phyloP scores from a whole-genome alignment of 1,140 invertebrate genomes.

The Varroa destructor region DNA sequence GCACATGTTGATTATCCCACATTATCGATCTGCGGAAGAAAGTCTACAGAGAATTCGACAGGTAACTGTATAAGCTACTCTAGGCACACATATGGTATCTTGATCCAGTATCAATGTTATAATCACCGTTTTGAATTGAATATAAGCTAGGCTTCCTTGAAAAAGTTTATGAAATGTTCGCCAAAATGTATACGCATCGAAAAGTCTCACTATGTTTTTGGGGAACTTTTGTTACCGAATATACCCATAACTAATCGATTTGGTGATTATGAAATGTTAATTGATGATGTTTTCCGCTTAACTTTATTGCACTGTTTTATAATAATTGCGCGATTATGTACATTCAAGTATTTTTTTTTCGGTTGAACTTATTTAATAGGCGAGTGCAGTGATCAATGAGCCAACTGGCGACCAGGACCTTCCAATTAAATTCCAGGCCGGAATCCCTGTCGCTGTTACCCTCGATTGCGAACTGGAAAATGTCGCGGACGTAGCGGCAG shows the following conservation, averaged over 20 bases:
- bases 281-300: constrained; percentile 12
- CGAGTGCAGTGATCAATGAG: constrained; percentile 65
- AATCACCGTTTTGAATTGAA: too few species aligned
- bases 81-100: too few species aligned
- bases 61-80: too few species aligned
- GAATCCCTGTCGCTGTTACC: constrained; percentile 67
- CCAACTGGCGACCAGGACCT: constrained; percentile 66
- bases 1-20: constrained; percentile 15
- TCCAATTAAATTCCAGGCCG: constrained; percentile 81
- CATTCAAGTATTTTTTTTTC: constrained; percentile 19
- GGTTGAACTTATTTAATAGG: constrained; percentile 38
- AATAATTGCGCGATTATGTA: background rate
- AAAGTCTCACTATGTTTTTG: background rate
- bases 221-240: too few species aligned
- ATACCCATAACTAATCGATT: too few species aligned
- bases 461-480: constrained; percentile 72
- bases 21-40: constrained; percentile 30
- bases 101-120: too few species aligned
- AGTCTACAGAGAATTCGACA: constrained; percentile 31
- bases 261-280: background rate
- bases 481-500: constrained; percentile 53
- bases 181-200: background rate
- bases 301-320: background rate
- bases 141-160: too few species aligned
- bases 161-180: too few species aligned